Evolutionary conservation across 2,888 invertebrate species (phyloP).

Genomic region (Parapristionchus giblindavisi): DNA sequence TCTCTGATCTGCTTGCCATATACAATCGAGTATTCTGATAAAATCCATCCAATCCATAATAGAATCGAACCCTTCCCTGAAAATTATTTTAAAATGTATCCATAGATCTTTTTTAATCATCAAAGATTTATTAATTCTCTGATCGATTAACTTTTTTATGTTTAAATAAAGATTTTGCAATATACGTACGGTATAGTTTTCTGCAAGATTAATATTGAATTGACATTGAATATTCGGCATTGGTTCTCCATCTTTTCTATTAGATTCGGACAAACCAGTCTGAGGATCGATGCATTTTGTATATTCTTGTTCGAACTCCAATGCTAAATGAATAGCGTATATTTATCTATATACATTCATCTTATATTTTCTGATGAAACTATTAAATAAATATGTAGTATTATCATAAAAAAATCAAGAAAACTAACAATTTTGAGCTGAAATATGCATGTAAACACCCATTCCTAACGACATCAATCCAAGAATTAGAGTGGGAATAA

Average conservation of each 20-base stretch:
- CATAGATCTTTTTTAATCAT: no score
- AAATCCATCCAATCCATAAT: constrained; percentile 94
- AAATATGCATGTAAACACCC: constrained; percentile 26
- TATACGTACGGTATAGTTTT: no score
- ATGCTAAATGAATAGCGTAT: constrained; percentile 47
- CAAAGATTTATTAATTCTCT: no score
- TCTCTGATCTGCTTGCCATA: constrained; percentile 73
- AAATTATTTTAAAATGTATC: no score
- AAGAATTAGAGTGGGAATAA: constrained; percentile 12
- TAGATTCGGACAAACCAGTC: no score
- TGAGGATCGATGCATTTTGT: constrained; percentile 46
- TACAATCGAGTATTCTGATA: constrained; percentile 98
- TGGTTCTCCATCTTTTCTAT: no score
- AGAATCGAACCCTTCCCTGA: constrained; percentile 84
- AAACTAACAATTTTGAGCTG: constrained; percentile 7
- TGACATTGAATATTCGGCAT: no score
- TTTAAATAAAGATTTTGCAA: no score
- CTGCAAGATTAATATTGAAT: no score
- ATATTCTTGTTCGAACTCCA: constrained; percentile 52
- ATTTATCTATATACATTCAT: no score
- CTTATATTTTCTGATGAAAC: neutral
- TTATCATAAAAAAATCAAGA: neutral
- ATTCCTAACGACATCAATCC: constrained; percentile 6
- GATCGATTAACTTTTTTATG: no score
- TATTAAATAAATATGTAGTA: no score